Evolutionary conservation across 2,113 vertebrate species (phyloP).

Genomic region (Mustelus asterias): DNA sequence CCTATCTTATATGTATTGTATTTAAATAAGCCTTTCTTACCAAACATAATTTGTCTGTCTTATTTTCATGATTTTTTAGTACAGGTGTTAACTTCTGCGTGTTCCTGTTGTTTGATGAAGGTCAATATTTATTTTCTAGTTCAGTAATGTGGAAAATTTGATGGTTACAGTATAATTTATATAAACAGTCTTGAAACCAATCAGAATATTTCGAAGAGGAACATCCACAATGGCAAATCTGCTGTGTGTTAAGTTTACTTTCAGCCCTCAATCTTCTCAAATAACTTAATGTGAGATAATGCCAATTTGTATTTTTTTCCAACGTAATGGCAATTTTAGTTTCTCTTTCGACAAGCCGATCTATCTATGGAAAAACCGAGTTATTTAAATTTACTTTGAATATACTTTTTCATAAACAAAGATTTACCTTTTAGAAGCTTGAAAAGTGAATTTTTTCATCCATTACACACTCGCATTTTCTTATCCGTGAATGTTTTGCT

Average conservation of each 20-base stretch:
- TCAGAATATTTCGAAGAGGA: background rate
- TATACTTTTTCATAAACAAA: background rate
- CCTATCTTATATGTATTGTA: background rate
- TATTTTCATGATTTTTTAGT: background rate
- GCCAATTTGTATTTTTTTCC: background rate
- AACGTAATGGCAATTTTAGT: background rate
- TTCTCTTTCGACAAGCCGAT: background rate
- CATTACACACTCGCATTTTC: background rate
- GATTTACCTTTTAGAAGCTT: background rate
- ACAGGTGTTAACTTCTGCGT: background rate
- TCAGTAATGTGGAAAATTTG: background rate
- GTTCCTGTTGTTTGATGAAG: background rate
- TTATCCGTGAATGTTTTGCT: too few species aligned
- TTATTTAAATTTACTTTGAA: background rate
- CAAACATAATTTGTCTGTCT: background rate
- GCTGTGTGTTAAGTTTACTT: background rate
- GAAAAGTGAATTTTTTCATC: background rate
- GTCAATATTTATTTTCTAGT: background rate
- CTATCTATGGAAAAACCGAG: background rate
- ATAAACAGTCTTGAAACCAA: background rate
- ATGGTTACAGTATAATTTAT: background rate
- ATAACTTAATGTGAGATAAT: background rate
- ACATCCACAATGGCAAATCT: background rate
- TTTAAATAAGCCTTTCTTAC: conserved; percentile 3
- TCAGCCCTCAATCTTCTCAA: background rate